These are phyloP conservation scores for Thalassarche chlororhynchos DNA, from an alignment of 2,113 vertebrate genomes.

Conservation along the genomic window DNA sequence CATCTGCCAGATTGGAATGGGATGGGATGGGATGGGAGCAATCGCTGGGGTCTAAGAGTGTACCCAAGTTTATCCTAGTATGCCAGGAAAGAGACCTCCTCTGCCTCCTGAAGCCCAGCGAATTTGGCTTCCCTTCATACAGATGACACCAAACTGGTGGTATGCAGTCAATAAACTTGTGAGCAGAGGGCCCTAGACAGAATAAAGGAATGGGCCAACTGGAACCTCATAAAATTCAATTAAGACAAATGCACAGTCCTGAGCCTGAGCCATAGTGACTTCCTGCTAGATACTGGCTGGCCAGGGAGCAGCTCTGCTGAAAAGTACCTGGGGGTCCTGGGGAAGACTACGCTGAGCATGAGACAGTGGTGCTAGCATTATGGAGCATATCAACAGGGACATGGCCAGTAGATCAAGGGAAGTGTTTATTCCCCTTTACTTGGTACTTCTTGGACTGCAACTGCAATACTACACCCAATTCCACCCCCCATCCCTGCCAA, in stretches of 20 bases:
- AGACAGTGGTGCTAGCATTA: too few species aligned
- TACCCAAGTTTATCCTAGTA: neutral
- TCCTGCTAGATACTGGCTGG: too few species aligned
- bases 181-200: neutral
- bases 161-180: neutral
- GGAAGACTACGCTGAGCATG: too few species aligned
- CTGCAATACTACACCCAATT: too few species aligned
- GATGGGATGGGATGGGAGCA: neutral
- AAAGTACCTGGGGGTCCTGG: too few species aligned
- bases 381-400: too few species aligned
- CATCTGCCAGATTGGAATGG: neutral
- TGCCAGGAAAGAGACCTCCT: neutral
- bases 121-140: neutral
- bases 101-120: neutral
- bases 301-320: too few species aligned
- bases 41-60: neutral
- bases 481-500: too few species aligned
- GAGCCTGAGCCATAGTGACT: too few species aligned
- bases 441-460: too few species aligned
- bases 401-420: too few species aligned
- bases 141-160: neutral
- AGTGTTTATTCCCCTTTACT: too few species aligned
- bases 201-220: neutral
- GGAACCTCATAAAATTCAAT: neutral
- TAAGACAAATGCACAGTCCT: neutral